Conservation (phyloP, 1,140 invertebrate species). For the Drosophila saltans region DNA sequence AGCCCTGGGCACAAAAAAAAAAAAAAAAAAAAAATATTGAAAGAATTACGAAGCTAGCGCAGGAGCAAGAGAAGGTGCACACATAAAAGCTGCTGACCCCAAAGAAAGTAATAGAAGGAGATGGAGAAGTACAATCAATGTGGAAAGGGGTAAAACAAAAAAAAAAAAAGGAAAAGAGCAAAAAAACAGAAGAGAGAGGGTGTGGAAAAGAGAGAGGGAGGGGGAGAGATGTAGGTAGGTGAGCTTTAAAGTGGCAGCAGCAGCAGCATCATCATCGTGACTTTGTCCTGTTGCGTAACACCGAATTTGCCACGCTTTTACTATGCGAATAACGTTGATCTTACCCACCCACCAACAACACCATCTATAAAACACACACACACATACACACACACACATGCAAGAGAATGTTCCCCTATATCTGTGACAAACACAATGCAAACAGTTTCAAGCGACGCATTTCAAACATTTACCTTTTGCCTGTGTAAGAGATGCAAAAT, state of each 20-base stretch:
- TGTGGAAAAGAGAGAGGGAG: constrained; percentile 29
- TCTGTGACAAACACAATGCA: constrained; percentile 59
- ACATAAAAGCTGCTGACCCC: constrained; percentile 35
- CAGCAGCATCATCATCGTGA: neutral
- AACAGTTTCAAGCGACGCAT: constrained; percentile 57
- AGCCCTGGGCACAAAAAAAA: constrained; percentile 24
- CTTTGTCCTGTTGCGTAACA: neutral
- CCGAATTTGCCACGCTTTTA: neutral
- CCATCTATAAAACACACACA: constrained; percentile 14
- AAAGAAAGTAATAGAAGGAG: constrained; percentile 29
- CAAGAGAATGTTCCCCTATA: constrained; percentile 25
- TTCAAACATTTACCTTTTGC: constrained; percentile 52
- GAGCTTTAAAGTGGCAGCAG: constrained; percentile 50
- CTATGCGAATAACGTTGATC: constrained; percentile 32
- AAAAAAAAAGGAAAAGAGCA: constrained; percentile 11
- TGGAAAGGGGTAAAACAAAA: too few relatives aligned
- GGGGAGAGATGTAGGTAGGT: neutral
- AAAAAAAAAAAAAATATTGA: constrained; percentile 19
- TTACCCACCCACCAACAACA: constrained; percentile 20
- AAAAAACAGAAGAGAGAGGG: constrained; percentile 36
- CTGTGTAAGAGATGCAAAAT: constrained; percentile 13
- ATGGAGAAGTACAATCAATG: too few relatives aligned
- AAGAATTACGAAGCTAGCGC: constrained; percentile 35
- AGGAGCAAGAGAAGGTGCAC: constrained; percentile 27
- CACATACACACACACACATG: neutral